Conservation (phyloP, 2,797 vertebrate genomes). For the Spinibarbus caldwelli region DNA sequence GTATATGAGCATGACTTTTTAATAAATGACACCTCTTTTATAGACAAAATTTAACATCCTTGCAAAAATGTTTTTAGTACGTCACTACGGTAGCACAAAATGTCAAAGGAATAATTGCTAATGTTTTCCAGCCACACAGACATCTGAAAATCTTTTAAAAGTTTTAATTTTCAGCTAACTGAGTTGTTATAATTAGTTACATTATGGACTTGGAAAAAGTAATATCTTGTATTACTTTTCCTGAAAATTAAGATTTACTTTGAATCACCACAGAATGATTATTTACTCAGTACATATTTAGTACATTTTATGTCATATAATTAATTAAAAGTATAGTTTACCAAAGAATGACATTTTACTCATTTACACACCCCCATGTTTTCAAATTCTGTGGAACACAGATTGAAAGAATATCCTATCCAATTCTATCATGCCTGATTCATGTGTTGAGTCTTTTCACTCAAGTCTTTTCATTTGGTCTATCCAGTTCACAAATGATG, state of each 20-base stretch:
- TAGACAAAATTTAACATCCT: conserved; percentile 30
- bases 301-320: conserved; percentile 1
- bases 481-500: not conserved
- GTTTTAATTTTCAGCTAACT: not conserved
- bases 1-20: not conserved
- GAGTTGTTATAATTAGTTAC: not conserved
- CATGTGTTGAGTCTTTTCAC: not conserved
- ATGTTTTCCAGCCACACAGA: not conserved
- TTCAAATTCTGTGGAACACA: not conserved
- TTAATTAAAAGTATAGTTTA: not conserved
- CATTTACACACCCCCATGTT: not conserved
- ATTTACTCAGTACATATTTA: not conserved
- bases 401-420: not conserved
- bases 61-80: conserved; percentile 22
- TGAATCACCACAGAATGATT: conserved; percentile 14
- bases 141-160: not conserved
- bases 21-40: conserved; percentile 27
- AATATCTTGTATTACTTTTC: not conserved
- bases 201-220: not conserved
- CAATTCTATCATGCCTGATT: not conserved
- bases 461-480: not conserved
- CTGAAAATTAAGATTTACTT: conserved; percentile 2
- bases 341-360: not conserved
- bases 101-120: conserved; percentile 1
- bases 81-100: conserved; percentile 23